Percentiles rank a stretch among this genome's conserved stretches.
Evolutionary conservation across 2,797 vertebrate species (phyloP).

Genomic region (Masticophis lateralis): DNA sequence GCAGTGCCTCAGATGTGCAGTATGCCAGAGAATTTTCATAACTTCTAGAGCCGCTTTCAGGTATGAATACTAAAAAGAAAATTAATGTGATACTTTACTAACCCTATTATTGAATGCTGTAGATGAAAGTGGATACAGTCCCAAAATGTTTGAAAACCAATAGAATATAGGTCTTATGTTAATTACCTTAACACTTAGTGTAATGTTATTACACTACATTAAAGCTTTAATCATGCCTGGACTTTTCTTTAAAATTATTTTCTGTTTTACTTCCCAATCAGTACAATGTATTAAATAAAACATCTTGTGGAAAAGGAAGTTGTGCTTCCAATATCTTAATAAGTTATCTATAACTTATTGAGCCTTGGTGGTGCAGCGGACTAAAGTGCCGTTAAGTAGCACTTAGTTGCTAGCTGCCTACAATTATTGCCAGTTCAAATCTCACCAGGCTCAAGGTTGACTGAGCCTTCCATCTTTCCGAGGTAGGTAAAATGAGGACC

Average conservation of each 20-base stretch:
- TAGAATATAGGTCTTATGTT: not conserved
- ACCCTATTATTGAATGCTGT: not conserved
- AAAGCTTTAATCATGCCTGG: not conserved
- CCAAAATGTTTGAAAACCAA: not conserved
- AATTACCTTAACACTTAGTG: not conserved
- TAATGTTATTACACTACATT: not conserved
- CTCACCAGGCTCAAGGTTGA: too few species aligned
- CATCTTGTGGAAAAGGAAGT: not conserved
- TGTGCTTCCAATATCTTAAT: not conserved
- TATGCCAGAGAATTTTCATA: not conserved
- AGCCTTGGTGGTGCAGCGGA: too few species aligned
- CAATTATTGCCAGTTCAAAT: too few species aligned
- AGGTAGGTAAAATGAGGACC: too few species aligned
- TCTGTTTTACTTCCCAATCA: not conserved
- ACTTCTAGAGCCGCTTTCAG: not conserved
- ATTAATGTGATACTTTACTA: not conserved
- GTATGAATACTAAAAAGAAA: not conserved
- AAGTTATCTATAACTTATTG: not conserved
- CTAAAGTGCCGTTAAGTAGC: too few species aligned
- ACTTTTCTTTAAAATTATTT: not conserved
- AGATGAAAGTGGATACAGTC: not conserved
- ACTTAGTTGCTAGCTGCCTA: too few species aligned
- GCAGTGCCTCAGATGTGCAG: not conserved
- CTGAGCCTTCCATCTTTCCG: too few species aligned
- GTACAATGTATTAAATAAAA: not conserved